Evolutionary conservation across 2,113 vertebrate genomes (phyloP).

Genomic region (Uropsilus gracilis): DNA sequence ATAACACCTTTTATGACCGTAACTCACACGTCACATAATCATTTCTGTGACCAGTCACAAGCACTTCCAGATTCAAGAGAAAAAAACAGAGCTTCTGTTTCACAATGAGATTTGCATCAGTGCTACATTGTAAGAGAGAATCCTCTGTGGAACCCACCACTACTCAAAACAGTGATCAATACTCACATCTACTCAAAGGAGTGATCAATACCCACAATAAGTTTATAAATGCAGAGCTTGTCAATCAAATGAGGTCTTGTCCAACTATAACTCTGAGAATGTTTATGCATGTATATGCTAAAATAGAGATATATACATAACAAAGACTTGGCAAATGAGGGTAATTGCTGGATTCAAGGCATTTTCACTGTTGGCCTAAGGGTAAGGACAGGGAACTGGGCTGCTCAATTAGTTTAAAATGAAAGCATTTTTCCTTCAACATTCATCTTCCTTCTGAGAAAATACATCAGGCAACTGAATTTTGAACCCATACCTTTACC

Average conservation of each 20-base stretch:
- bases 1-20: background rate
- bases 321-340: background rate
- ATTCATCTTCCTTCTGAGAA: background rate
- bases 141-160: background rate
- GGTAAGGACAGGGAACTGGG: background rate
- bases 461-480: constrained; percentile 45
- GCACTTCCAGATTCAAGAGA: background rate
- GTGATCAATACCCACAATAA: background rate
- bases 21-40: background rate
- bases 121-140: background rate
- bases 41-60: background rate
- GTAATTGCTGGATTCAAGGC: constrained; percentile 10
- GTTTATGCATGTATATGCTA: background rate
- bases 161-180: background rate
- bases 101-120: background rate
- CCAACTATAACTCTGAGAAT: background rate
- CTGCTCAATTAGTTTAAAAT: constrained; percentile 39
- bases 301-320: background rate
- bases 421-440: background rate
- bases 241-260: background rate
- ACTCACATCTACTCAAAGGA: background rate
- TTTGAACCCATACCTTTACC: constrained; percentile 32
- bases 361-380: constrained; percentile 24
- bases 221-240: background rate
- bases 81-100: background rate